Evolutionary conservation across 2,797 vertebrate genomes (phyloP).

Genomic region (Choloepus didactylus): DNA sequence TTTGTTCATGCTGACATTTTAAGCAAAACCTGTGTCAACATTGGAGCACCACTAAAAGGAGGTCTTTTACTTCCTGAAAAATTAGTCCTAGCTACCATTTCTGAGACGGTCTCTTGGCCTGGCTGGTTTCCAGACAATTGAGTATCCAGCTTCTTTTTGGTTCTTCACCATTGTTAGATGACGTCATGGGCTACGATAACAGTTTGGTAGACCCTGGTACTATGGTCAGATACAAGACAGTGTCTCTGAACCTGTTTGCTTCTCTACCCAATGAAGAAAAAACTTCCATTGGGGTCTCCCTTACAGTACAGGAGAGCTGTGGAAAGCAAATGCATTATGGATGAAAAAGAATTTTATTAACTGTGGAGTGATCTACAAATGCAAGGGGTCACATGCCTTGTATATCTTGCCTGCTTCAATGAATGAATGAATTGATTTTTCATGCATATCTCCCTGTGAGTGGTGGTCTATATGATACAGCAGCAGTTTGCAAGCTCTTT

Average conservation of each 20-base stretch:
- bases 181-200: not conserved
- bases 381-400: not conserved
- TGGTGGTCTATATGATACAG: not conserved
- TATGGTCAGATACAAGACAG: not conserved
- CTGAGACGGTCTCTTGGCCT: not conserved
- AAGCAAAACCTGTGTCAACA: not conserved
- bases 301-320: not conserved
- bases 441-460: not conserved
- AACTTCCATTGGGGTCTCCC: not conserved
- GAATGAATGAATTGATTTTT: not conserved
- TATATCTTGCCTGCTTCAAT: not conserved
- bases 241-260: not conserved
- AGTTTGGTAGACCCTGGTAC: not conserved
- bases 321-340: not conserved
- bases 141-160: not conserved
- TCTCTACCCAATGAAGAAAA: not conserved
- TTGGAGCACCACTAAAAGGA: not conserved
- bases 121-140: not conserved
- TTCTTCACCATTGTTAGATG: not conserved
- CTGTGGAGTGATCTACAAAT: not conserved
- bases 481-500: constrained; percentile 40
- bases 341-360: not conserved
- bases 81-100: not conserved
- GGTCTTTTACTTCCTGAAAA: not conserved
- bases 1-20: not conserved